Evolutionary conservation across 2,888 invertebrate genomes (phyloP), one percentile per base, ranked within the genome.

Genomic region (Phaedon cochleariae): DNA sequence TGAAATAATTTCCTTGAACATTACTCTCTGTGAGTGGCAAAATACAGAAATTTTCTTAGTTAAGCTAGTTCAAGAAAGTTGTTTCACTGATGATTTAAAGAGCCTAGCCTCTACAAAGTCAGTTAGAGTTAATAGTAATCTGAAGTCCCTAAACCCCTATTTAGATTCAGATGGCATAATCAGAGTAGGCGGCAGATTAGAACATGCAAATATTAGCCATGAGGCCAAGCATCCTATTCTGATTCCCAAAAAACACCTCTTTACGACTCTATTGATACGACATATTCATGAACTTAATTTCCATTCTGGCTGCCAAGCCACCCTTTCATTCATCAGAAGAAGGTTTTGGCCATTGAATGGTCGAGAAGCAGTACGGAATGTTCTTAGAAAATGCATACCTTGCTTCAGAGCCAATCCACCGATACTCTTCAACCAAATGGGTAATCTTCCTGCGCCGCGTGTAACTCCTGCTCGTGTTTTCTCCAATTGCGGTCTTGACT

Each of bases 401-500:
- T 74, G 74, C 61, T 67, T 64, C 57, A 55, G 60, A 26, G 54
- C 48, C 6, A 70, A 73, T 12, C 67, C 74, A n/a, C 51, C 10
- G 18, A 10, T 31, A 22, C 31, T 59, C 5, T 18, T 61, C 1
- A 71, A 73, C 37, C 6, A 71, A 7, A 79, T 78, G 78, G 77
- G 74, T n/a, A 58, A 74, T 48, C 65, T 79, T 49, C 78, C 79
- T 2, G 41, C 18, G 20, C 26, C 22, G 6, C 49, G 75, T 7
- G 51, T 69, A 20, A 63, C 51, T 7, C 57, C 45, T 5, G 20
- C 65, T 1, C 49, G 69, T 57, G 62, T 69, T 15, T 74, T 76
- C 65, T n/a, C 17, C 1, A 51, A 46, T 45, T 34, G 41, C 6
- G 75, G 73, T 1, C 17, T 59, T 2, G 67, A 67, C 22, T 64